Conservation (phyloP, 2,113 vertebrate species). For the Morone chrysops region DNA sequence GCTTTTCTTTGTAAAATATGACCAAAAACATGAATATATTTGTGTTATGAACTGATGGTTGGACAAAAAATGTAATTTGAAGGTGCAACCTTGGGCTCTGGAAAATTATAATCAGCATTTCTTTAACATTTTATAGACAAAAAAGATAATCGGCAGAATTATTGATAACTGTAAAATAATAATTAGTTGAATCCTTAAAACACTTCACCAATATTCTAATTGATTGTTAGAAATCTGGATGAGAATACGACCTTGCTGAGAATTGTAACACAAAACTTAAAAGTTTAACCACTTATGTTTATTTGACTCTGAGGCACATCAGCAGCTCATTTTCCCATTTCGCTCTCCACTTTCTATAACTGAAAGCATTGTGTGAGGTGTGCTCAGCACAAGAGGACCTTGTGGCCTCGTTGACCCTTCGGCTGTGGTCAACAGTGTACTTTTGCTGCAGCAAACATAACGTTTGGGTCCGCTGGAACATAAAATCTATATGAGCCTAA, state of each 20-base stretch:
- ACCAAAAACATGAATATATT: neutral
- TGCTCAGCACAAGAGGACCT: conserved; percentile 22
- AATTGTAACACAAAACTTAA: neutral
- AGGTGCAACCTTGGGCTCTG: too few species aligned
- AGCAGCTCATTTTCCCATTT: conserved; percentile 34
- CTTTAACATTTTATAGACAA: neutral
- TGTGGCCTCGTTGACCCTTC: conserved; percentile 13
- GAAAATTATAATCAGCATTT: neutral
- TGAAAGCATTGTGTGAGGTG: conserved; percentile 29
- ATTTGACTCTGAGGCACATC: conserved; percentile 9
- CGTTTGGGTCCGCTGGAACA: neutral
- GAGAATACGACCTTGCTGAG: neutral
- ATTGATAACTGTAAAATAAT: neutral
- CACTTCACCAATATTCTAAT: neutral
- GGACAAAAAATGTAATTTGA: neutral
- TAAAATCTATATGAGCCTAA: neutral
- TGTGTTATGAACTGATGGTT: too few species aligned
- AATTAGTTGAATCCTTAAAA: neutral
- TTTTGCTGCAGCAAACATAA: neutral
- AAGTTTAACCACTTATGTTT: neutral
- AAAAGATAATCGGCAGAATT: neutral
- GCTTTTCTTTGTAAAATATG: neutral
- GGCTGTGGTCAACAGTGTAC: neutral
- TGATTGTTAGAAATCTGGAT: too few species aligned
- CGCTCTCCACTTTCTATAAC: conserved; percentile 12